Evolutionary conservation across 1,140 invertebrate genomes (phyloP).

Genomic region (Leptinotarsa texana): DNA sequence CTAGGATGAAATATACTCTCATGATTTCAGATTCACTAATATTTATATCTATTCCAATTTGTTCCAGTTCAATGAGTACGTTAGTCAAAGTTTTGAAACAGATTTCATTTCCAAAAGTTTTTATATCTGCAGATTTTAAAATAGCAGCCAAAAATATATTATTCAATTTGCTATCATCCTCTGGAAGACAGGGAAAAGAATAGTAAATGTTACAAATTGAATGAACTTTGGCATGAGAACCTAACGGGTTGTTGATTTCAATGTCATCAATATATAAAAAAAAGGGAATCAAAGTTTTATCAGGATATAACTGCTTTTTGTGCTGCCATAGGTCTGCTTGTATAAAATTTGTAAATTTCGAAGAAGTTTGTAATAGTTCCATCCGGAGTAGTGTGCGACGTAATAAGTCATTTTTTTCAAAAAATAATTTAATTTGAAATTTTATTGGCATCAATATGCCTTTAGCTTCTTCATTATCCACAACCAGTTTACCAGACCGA

Average conservation of each 20-base stretch:
- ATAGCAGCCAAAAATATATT: slow-evolving; percentile 47
- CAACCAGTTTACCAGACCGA: slow-evolving; percentile 20
- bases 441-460: slow-evolving; percentile 30
- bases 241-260: slow-evolving; percentile 50
- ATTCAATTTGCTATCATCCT: slow-evolving; percentile 38
- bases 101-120: slow-evolving; percentile 33
- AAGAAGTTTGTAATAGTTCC: slow-evolving; percentile 11
- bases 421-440: slow-evolving; percentile 33
- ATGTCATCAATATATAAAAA: slow-evolving; percentile 38
- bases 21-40: background rate
- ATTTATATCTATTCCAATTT: background rate
- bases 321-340: background rate
- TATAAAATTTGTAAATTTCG: background rate
- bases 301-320: slow-evolving; percentile 30
- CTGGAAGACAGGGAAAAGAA: slow-evolving; percentile 45
- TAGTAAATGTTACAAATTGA: slow-evolving; percentile 50
- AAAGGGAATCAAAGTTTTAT: slow-evolving; percentile 36
- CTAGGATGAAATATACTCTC: slow-evolving; percentile 43
- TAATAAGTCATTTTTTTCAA: slow-evolving; percentile 27
- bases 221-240: slow-evolving; percentile 43
- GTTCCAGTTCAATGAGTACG: background rate
- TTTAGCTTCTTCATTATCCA: slow-evolving; percentile 23
- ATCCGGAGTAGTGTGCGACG: too few relatives aligned
- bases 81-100: background rate
- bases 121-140: slow-evolving; percentile 35